A percentile compares a stretch with the other conserved stretches of the same genome.
Evolutionary conservation across 1,140 invertebrate genomes (phyloP).

Genomic region (Yoshiicerus persimilis): DNA sequence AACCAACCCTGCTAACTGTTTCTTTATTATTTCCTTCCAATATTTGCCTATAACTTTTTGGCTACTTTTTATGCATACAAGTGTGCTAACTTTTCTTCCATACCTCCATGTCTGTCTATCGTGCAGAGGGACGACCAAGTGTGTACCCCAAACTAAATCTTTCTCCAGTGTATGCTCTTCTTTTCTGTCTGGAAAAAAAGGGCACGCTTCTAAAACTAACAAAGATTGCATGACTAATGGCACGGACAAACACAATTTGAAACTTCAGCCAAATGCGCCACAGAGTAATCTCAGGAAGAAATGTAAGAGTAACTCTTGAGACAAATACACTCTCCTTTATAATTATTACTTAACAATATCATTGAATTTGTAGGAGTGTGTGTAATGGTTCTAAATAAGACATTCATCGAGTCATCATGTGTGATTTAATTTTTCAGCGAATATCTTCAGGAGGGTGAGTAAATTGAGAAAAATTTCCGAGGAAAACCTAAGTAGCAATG

Average conservation of each 20-base stretch:
- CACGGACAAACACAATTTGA: background rate
- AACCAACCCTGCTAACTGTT: no score
- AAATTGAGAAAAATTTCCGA: constrained; percentile 44
- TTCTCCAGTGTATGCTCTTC: constrained; percentile 40
- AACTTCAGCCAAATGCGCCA: background rate
- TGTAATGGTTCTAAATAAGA: background rate
- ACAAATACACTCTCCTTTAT: background rate
- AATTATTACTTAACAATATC: background rate
- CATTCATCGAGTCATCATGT: background rate
- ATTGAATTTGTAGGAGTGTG: background rate
- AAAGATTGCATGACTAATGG: constrained; percentile 20
- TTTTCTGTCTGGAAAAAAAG: constrained; percentile 38
- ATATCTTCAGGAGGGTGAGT: constrained; percentile 46
- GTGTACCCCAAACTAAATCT: constrained; percentile 33
- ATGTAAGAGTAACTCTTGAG: background rate
- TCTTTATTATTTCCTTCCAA: background rate
- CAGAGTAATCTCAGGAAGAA: constrained; percentile 9
- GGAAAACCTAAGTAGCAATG: constrained; percentile 34
- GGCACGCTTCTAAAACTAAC: constrained; percentile 19
- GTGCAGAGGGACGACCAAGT: constrained; percentile 37
- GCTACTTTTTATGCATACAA: background rate
- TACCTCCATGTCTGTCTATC: background rate
- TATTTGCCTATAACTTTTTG: background rate
- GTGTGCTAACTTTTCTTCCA: background rate
- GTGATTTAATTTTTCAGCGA: constrained; percentile 32